phyloP scores from a whole-genome alignment of 2,113 vertebrate species.

The Corythornis vintsioides region DNA sequence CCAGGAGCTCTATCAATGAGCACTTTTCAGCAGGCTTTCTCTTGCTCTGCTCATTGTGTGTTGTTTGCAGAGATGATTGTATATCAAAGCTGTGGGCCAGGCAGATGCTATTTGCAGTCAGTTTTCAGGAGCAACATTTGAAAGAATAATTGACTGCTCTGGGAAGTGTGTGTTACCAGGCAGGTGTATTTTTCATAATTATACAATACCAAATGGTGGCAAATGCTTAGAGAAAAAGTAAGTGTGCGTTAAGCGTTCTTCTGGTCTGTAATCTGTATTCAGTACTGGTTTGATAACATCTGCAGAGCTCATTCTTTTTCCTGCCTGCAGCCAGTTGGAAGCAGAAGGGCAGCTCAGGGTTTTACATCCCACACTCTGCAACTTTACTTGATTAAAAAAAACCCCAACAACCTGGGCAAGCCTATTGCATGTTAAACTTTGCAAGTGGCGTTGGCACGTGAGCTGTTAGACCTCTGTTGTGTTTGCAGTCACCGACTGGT shows the following conservation, averaged over 20 bases:
- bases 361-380: no score
- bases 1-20: not conserved
- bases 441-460: no score
- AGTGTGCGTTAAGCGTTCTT: not conserved
- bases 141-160: conserved; percentile 87
- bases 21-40: not conserved
- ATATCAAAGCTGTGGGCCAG: conserved; percentile 86
- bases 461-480: no score
- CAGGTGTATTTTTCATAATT: conserved; percentile 15
- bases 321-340: no score
- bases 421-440: no score
- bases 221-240: not conserved
- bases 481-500: no score
- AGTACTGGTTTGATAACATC: not conserved
- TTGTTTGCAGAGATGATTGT: conserved; percentile 82
- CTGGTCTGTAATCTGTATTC: not conserved
- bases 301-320: rapidly evolving
- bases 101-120: conserved; percentile 77
- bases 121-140: conserved; percentile 82
- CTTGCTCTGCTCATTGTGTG: not conserved
- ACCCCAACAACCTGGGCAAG: no score
- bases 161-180: conserved; percentile 94
- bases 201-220: not conserved
- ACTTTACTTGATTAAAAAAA: no score
- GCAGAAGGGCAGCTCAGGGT: no score